These are phyloP conservation scores for Acipenser transmontanus DNA, from an alignment of 2,797 vertebrate species.

Conservation along the genomic window DNA sequence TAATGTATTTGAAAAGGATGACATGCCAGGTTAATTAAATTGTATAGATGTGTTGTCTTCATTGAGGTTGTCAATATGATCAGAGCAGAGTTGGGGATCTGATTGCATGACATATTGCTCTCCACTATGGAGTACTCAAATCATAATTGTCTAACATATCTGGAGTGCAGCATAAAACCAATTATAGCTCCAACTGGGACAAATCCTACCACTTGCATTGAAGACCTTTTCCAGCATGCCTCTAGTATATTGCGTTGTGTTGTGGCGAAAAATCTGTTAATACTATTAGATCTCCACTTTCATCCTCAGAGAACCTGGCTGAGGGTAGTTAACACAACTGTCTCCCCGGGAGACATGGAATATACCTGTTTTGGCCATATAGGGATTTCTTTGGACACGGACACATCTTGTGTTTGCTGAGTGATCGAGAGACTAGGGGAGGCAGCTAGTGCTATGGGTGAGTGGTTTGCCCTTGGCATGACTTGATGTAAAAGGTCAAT, in stretches of 20 bases:
- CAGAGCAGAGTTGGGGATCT: conserved; percentile 32
- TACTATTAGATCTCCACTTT: not conserved
- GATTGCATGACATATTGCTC: conserved; percentile 37
- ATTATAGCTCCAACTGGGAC: conserved; percentile 33
- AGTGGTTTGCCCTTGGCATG: not conserved
- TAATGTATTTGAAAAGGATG: conserved; percentile 7
- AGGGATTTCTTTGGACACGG: not conserved
- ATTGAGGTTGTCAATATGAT: conserved; percentile 38
- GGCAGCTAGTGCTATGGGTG: not conserved
- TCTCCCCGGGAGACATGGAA: not conserved
- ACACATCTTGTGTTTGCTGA: too few species aligned
- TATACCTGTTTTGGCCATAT: not conserved
- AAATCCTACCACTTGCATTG: conserved; percentile 2
- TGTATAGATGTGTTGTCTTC: conserved; percentile 31
- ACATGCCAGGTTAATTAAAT: conserved; percentile 29
- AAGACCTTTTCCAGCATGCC: not conserved
- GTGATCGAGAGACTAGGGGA: too few species aligned
- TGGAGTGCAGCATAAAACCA: conserved; percentile 36
- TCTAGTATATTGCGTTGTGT: not conserved
- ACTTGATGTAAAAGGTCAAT: not conserved
- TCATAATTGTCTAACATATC: conserved; percentile 35
- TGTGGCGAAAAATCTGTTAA: not conserved
- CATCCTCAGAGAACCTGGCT: not conserved
- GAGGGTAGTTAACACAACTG: not conserved
- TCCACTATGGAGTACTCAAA: conserved; percentile 32